Base-by-base conservation (phyloP, 1,140 invertebrate genomes). In the Condylostylus longicornis region DNA sequence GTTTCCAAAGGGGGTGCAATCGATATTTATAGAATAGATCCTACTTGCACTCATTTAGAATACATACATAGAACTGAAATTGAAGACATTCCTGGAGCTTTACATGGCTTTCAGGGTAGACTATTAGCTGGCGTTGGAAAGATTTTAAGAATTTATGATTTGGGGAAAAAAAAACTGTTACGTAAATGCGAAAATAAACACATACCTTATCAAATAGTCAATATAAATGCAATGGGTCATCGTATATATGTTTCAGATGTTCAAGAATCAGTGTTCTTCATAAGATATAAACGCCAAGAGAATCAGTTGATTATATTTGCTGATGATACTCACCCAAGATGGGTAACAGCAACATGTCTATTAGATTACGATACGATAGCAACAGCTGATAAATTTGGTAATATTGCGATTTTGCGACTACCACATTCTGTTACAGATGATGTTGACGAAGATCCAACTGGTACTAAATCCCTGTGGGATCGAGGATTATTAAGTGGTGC, bases 181-280 rank as follows among this genome's bases (percentile, higher is more conserved):
- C 69, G 91, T 25, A 99, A 99, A 65, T 98, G 95, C 67, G 96
- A 99, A 66, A 98, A 98, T 63, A 93, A 95, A 75, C 90, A 96
- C 64, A 83, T 98, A 63, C 91, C 94, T 10, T 91, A 97, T 57
- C 74, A 83, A 33, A 88, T 99, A 38, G 80, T 90, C 1, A 83
- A 83, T 41, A 91, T 99, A 36, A 83, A 93, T 56, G 79, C 88
- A 0, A 79, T 93, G 48, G 91, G 94, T 1, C 82, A 91, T 52
- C 72, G 96, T 33, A 84, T 99, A 19, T 89, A 86, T 51, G 94
- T 94, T 0, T 79, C 83, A 0, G 96, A 99, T 62, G 81, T 97
- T 1, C 93, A 98, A 60, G 95, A 99, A 57, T 95, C 90, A 20
- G 82, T 98, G 10, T 94, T 93, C 55, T 96, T 93, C 57, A 73